A percentile compares a stretch with the other conserved stretches of the same genome.
These are phyloP conservation scores for Cantharis rustica DNA, from an alignment of 2,888 invertebrate species.

Conservation along the genomic window DNA sequence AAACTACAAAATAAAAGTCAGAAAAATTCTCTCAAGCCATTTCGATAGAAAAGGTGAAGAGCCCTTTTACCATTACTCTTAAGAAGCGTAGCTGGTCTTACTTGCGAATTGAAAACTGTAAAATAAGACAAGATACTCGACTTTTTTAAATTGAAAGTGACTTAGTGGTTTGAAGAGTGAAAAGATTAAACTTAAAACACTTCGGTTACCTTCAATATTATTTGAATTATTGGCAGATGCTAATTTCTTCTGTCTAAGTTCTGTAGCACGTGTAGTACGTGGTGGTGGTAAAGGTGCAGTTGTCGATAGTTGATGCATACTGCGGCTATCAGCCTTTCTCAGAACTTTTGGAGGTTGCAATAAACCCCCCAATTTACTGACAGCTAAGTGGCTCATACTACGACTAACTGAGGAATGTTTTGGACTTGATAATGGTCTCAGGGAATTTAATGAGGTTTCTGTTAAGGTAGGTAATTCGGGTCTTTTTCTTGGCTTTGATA, in stretches of 20 bases:
- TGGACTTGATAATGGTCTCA: slow-evolving; percentile 47
- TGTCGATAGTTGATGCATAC: slow-evolving; percentile 54
- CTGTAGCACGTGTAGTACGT: slow-evolving; percentile 54
- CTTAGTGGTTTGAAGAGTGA: neutral
- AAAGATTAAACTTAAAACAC: neutral
- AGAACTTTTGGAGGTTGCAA: slow-evolving; percentile 52
- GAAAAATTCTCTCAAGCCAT: neutral
- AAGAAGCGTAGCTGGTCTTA: neutral
- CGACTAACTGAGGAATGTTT: slow-evolving; percentile 48
- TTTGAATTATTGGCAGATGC: slow-evolving; percentile 48
- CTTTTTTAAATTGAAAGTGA: neutral
- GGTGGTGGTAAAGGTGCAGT: slow-evolving; percentile 50
- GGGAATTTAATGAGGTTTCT: slow-evolving; percentile 44
- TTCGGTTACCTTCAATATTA: slow-evolving; percentile 48
- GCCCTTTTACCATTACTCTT: neutral
- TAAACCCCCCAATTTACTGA: slow-evolving; percentile 56
- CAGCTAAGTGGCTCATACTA: slow-evolving; percentile 71
- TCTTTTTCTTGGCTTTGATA: slow-evolving; percentile 71
- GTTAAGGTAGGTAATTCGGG: slow-evolving; percentile 55
- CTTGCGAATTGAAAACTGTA: neutral
- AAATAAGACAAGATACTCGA: neutral
- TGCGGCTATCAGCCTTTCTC: slow-evolving; percentile 54
- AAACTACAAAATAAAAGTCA: neutral
- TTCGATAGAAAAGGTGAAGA: neutral
- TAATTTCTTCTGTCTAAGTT: slow-evolving; percentile 54